Conservation (phyloP, 2,888 invertebrate species). For the Cheilosia scutellata region DNA sequence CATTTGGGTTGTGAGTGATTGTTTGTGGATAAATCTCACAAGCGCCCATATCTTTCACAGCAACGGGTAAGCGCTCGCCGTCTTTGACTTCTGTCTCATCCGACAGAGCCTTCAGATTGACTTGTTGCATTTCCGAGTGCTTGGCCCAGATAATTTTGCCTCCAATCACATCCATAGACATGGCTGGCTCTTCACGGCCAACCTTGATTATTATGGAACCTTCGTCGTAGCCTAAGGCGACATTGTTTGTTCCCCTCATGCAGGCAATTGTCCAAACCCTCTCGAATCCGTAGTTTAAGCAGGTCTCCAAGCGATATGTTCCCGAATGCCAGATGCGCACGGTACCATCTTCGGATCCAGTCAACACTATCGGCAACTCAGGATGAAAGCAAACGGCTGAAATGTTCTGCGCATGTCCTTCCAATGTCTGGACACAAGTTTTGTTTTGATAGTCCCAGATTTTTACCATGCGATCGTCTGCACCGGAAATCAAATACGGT, state of each 20-base stretch:
- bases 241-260: constrained; percentile 97
- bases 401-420: constrained; percentile 98
- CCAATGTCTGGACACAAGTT: constrained; percentile 99
- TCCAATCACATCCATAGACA: constrained; percentile 99
- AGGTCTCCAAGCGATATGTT: constrained; percentile 98
- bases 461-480: constrained; percentile 98
- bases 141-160: constrained; percentile 99
- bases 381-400: constrained; percentile 99
- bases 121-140: constrained; percentile 98
- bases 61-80: constrained; percentile 96
- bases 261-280: constrained; percentile 98
- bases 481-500: constrained; percentile 99
- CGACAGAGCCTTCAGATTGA: constrained; percentile 81
- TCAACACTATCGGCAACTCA: constrained; percentile 97
- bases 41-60: constrained; percentile 99
- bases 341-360: constrained; percentile 99
- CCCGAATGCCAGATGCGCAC: constrained; percentile 99
- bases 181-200: constrained; percentile 99
- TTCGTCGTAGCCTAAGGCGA: constrained; percentile 92
- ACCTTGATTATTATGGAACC: constrained; percentile 84
- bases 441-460: constrained; percentile 99
- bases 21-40: constrained; percentile 99
- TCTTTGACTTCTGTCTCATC: constrained; percentile 91
- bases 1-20: constrained; percentile 99
- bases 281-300: constrained; percentile 98